phyloP scores from a whole-genome alignment of 2,113 vertebrate genomes.

The Bucco capensis region DNA sequence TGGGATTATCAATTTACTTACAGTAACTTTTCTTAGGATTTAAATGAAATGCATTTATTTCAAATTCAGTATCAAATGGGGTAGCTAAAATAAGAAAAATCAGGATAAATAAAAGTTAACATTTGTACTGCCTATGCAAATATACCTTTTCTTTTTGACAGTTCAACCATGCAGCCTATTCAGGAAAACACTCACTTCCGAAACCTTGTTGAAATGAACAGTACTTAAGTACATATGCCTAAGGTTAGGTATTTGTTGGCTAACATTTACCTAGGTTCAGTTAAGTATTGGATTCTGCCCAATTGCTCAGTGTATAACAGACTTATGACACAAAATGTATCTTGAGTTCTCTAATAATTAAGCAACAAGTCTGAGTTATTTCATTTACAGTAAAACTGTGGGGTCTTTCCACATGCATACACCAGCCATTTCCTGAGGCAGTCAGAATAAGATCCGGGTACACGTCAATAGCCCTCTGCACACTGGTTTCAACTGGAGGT shows the following conservation, averaged over 20 bases:
- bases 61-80: background rate
- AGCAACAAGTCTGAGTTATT: background rate
- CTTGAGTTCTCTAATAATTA: background rate
- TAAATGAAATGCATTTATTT: background rate
- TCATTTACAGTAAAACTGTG: background rate
- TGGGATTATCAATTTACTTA: background rate
- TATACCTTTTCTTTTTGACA: background rate
- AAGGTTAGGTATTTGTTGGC: background rate
- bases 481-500: background rate
- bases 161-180: background rate
- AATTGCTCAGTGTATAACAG: background rate
- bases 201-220: background rate
- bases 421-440: background rate
- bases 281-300: background rate
- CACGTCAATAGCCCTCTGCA: background rate
- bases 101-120: conserved; percentile 5
- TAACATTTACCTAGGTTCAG: background rate
- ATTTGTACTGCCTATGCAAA: conserved; percentile 17
- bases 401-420: background rate
- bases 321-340: background rate
- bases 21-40: background rate
- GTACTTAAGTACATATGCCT: background rate
- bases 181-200: background rate
- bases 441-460: background rate
- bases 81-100: conserved; percentile 7